Percentiles rank a stretch among this genome's conserved stretches.
Conservation (phyloP, 2,113 vertebrate genomes). For the Ariopsis seemanni region DNA sequence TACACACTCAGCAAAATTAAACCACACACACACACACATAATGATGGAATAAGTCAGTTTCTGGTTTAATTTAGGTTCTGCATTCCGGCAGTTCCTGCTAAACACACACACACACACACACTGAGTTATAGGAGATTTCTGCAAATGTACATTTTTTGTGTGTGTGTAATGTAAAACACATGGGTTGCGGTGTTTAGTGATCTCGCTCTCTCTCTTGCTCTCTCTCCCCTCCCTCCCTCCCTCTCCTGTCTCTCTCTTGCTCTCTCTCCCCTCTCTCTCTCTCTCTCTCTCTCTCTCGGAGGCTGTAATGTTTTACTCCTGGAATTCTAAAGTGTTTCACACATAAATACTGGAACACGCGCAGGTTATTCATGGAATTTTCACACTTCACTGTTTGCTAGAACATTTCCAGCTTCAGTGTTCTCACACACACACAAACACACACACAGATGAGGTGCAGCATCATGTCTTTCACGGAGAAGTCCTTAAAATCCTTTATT, state of each 20-base stretch:
- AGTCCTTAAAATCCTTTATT: too few relatives aligned
- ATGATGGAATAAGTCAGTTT: background rate
- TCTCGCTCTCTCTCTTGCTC: background rate
- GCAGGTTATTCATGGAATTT: background rate
- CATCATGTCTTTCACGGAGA: too few relatives aligned
- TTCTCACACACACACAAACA: background rate
- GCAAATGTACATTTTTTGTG: background rate
- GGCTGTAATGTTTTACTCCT: background rate
- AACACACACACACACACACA: background rate
- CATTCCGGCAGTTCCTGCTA: background rate
- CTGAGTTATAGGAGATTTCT: background rate
- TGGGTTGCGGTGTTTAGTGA: background rate
- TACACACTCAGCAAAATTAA: background rate
- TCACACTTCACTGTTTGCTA: background rate
- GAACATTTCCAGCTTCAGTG: background rate
- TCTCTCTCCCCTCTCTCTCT: too few relatives aligned
- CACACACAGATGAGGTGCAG: too few relatives aligned
- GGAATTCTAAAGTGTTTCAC: background rate
- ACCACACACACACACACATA: background rate
- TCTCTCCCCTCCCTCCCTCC: too few relatives aligned
- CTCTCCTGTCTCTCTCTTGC: too few relatives aligned
- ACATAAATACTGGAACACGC: background rate
- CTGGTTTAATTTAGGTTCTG: background rate
- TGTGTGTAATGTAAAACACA: slow-evolving; percentile 1
- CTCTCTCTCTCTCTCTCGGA: too few relatives aligned